These are phyloP conservation scores for Turdus rufiventris DNA, from an alignment of 2,113 vertebrate species.

Conservation along the genomic window DNA sequence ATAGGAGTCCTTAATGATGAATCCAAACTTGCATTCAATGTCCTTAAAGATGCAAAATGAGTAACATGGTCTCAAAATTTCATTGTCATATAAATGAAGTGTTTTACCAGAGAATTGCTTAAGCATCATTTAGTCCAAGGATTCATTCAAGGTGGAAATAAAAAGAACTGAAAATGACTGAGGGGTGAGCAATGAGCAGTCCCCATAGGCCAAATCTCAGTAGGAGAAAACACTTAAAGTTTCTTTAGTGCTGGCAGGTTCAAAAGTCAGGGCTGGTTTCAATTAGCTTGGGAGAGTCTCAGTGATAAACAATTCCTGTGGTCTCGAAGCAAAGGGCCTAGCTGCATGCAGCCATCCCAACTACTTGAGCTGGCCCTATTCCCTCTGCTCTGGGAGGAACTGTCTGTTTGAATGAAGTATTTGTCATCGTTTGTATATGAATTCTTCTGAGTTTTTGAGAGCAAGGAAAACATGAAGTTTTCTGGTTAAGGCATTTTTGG, in stretches of 20 bases:
- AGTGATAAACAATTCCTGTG: slow-evolving; percentile 88
- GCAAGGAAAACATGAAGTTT: slow-evolving; percentile 51
- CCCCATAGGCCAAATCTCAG: slow-evolving; percentile 71
- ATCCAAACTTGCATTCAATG: background rate
- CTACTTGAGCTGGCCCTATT: slow-evolving; percentile 43
- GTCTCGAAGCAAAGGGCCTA: slow-evolving; percentile 71
- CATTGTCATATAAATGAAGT: background rate
- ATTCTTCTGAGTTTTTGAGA: slow-evolving; percentile 58
- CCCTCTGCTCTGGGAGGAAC: slow-evolving; percentile 35
- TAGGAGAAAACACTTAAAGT: slow-evolving; percentile 72
- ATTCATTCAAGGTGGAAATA: slow-evolving; percentile 53
- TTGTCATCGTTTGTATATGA: slow-evolving; percentile 52
- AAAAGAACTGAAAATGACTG: slow-evolving; percentile 58
- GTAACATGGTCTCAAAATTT: background rate
- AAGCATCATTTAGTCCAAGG: slow-evolving; percentile 12
- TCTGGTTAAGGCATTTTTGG: slow-evolving; percentile 60
- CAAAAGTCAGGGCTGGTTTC: slow-evolving; percentile 81
- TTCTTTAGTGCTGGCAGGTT: slow-evolving; percentile 79
- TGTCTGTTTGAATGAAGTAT: slow-evolving; percentile 54
- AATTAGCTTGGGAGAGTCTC: slow-evolving; percentile 81
- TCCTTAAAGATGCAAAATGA: background rate
- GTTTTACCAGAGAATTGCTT: background rate
- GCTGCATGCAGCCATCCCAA: slow-evolving; percentile 48
- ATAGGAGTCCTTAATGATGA: background rate
- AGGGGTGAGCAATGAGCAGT: slow-evolving; percentile 60